These are phyloP conservation scores for Pantala flavescens DNA, from an alignment of 1,140 invertebrate species.

Conservation along the genomic window DNA sequence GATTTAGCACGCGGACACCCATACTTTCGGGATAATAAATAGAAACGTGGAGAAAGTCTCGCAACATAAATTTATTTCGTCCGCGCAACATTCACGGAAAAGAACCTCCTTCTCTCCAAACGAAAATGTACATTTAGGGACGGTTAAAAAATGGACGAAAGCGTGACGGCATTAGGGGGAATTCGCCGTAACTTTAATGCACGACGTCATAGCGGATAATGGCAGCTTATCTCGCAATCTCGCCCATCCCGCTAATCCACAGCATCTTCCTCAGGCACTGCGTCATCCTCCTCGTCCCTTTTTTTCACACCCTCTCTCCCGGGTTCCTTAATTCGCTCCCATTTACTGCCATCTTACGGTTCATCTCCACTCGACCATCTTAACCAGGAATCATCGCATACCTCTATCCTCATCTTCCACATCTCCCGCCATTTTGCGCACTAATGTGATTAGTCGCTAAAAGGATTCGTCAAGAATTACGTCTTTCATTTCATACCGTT, in stretches of 20 bases:
- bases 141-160: too few species aligned
- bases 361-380: neutral
- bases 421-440: neutral
- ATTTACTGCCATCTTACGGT: neutral
- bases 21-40: too few species aligned
- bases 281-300: too few species aligned
- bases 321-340: neutral
- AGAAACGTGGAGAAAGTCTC: too few species aligned
- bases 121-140: too few species aligned
- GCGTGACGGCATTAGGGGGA: too few species aligned
- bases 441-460: neutral
- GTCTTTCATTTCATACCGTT: neutral
- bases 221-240: slow-evolving; percentile 15
- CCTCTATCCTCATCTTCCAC: neutral
- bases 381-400: neutral
- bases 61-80: too few species aligned
- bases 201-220: slow-evolving; percentile 14
- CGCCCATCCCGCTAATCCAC: neutral
- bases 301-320: neutral
- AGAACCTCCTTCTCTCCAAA: too few species aligned
- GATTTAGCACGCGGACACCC: too few species aligned
- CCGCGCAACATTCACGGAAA: too few species aligned
- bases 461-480: slow-evolving; percentile 7
- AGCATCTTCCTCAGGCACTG: neutral
- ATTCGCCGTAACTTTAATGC: too few species aligned